These are phyloP conservation scores for Pelodytes ibericus DNA, from an alignment of 2,797 vertebrate genomes.

Conservation along the genomic window DNA sequence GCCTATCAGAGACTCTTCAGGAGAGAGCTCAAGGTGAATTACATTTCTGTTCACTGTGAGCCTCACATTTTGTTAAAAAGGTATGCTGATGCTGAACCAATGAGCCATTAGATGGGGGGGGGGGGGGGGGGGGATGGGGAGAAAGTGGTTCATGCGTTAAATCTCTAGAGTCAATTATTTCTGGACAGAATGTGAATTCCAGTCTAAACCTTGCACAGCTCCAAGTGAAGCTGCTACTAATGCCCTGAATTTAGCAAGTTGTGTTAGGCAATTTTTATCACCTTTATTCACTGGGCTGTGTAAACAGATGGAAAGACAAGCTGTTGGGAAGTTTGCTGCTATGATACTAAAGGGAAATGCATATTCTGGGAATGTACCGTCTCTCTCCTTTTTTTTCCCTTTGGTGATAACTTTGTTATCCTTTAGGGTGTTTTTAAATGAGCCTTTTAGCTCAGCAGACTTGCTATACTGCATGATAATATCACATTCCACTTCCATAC, in stretches of 20 bases:
- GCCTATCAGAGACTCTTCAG: constrained; percentile 50
- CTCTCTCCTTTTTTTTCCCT: neutral
- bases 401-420: constrained; percentile 18
- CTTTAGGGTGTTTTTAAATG: constrained; percentile 23
- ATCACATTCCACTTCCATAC: neutral
- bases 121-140: too few relatives aligned
- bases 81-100: constrained; percentile 16
- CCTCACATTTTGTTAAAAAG: neutral
- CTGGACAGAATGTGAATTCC: constrained; percentile 19
- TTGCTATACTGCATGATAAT: constrained; percentile 26
- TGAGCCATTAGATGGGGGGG: constrained; percentile 22
- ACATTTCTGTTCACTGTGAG: neutral
- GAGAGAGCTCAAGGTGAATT: constrained; percentile 47
- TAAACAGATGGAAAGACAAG: constrained; percentile 52
- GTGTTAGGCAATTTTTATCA: constrained; percentile 46
- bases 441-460: neutral
- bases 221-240: constrained; percentile 33
- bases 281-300: constrained; percentile 51
- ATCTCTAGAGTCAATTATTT: constrained; percentile 32
- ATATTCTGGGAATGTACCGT: constrained; percentile 29
- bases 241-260: constrained; percentile 48
- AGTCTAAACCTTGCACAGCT: constrained; percentile 19
- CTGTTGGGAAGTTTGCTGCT: constrained; percentile 42
- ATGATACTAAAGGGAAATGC: constrained; percentile 29
- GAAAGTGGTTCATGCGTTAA: neutral